Percentiles rank a stretch among this genome's conserved stretches.
phyloP scores from a whole-genome alignment of 2,797 vertebrate genomes.

The Microctenopoma stevenorrisi region DNA sequence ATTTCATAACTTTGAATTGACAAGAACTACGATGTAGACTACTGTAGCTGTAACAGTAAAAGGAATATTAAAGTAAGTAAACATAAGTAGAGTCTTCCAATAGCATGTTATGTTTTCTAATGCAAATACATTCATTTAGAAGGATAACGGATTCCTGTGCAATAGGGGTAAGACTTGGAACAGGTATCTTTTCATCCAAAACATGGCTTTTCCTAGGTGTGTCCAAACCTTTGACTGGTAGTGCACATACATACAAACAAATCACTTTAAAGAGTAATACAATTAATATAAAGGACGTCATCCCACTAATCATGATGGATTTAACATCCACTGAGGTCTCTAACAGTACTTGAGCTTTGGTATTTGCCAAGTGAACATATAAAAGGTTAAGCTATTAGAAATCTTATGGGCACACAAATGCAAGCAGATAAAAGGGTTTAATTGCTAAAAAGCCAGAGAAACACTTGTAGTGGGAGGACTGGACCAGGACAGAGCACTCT shows the following conservation, averaged over 20 bases:
- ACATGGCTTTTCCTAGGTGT: too few species aligned
- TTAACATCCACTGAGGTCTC: slow-evolving; percentile 9
- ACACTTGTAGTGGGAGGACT: slow-evolving; percentile 41
- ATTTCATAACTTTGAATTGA: too few species aligned
- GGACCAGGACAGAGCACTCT: slow-evolving; percentile 32
- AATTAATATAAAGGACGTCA: slow-evolving; percentile 1
- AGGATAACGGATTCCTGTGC: too few species aligned
- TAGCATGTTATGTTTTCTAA: too few species aligned
- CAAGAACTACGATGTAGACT: too few species aligned
- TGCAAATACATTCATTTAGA: too few species aligned
- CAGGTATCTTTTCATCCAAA: too few species aligned
- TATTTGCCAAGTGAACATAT: slow-evolving; percentile 19
- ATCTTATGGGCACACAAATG: slow-evolving; percentile 21
- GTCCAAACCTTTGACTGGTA: too few species aligned
- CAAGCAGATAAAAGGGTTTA: slow-evolving; percentile 49
- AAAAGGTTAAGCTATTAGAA: slow-evolving; percentile 41
- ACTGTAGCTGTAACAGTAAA: too few species aligned
- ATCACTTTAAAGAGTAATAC: not conserved
- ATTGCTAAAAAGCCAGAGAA: slow-evolving; percentile 36
- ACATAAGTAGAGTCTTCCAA: too few species aligned
- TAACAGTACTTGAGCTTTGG: not conserved
- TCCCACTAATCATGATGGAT: slow-evolving; percentile 13
- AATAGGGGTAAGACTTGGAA: too few species aligned
- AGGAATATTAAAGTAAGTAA: too few species aligned
- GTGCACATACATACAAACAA: not conserved